Conservation (phyloP, 2,113 vertebrate genomes). For the Oceanodroma tethys region DNA sequence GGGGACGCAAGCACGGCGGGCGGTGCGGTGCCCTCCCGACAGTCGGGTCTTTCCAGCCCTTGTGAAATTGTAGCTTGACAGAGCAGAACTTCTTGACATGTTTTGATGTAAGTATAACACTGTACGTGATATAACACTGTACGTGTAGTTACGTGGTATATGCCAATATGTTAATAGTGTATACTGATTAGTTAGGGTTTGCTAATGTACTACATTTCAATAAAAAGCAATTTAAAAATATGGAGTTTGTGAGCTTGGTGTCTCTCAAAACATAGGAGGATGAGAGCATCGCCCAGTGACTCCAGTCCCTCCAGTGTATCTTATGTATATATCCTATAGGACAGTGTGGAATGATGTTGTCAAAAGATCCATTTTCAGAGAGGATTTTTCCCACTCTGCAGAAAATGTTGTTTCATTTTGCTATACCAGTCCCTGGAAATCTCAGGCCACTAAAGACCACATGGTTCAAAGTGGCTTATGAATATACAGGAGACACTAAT, state of each 20-base stretch:
- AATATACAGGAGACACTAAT: neutral
- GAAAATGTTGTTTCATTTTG: neutral
- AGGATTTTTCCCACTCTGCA: neutral
- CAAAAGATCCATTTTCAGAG: neutral
- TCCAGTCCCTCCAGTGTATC: neutral
- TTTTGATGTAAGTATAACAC: constrained; percentile 72
- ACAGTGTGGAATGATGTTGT: neutral
- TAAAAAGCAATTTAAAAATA: constrained; percentile 74
- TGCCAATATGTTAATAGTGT: constrained; percentile 63
- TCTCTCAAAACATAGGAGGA: neutral
- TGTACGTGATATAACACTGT: constrained; percentile 68
- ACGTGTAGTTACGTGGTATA: constrained; percentile 68
- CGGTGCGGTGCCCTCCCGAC: neutral
- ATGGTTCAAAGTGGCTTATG: neutral
- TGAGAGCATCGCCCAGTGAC: neutral
- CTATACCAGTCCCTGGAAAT: neutral
- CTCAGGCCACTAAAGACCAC: neutral
- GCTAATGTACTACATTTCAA: constrained; percentile 79
- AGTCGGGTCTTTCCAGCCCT: constrained; percentile 1
- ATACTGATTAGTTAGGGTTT: constrained; percentile 71
- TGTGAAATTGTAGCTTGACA: constrained; percentile 46
- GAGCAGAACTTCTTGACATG: constrained; percentile 53
- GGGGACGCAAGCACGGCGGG: neutral
- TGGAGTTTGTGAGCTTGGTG: neutral
- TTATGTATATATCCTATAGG: neutral